Percentiles rank a stretch among this genome's conserved stretches.
Conservation (phyloP, 2,888 invertebrate genomes). For the Calliscelio sp. region DNA sequence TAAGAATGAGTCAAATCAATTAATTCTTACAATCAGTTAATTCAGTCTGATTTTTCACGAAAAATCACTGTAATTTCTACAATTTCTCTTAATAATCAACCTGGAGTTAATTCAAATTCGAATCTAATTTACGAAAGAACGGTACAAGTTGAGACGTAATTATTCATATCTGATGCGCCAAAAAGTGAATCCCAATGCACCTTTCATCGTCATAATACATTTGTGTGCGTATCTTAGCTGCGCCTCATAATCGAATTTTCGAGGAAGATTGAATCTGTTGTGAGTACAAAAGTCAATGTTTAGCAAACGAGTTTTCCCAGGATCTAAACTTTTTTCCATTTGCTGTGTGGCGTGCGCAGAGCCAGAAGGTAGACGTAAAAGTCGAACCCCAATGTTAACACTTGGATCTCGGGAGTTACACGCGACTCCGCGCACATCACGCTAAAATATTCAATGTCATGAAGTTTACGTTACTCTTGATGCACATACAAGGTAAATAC, state of each 20-base stretch:
- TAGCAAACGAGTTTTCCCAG: constrained; percentile 52
- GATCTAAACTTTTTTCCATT: constrained; percentile 53
- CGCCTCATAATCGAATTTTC: constrained; percentile 51
- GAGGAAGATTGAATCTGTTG: constrained; percentile 49
- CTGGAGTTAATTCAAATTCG: no score
- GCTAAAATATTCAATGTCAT: constrained; percentile 62
- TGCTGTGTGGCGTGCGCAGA: constrained; percentile 28
- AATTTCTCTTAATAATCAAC: no score
- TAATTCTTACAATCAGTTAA: no score
- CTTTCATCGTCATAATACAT: no score
- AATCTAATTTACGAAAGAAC: no score
- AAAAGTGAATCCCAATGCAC: no score
- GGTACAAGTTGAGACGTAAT: no score
- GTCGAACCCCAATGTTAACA: constrained; percentile 49
- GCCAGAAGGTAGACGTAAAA: constrained; percentile 49
- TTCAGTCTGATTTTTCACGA: no score
- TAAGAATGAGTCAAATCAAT: no score
- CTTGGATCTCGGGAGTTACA: constrained; percentile 39
- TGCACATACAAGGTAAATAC: constrained; percentile 44
- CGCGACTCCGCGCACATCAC: constrained; percentile 36
- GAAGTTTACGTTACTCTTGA: constrained; percentile 64
- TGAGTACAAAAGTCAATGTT: constrained; percentile 63
- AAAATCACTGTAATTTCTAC: no score
- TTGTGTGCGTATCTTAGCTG: constrained; percentile 19
- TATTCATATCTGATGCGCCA: no score